Evolutionary conservation across 1,140 invertebrate species (phyloP).

Genomic region (Andrena cerasifolii): DNA sequence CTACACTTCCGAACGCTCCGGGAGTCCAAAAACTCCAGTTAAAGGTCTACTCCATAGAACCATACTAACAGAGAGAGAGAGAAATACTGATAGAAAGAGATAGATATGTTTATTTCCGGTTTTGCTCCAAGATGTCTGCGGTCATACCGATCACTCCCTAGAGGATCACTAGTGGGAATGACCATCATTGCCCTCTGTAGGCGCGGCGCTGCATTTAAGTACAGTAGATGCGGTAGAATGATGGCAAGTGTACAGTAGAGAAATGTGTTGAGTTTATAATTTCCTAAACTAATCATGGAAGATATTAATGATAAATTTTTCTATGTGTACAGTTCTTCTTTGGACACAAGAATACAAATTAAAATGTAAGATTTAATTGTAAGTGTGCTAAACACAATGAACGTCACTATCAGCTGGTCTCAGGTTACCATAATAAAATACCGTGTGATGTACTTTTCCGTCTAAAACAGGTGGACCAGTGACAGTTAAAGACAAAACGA

Average conservation of each 20-base stretch:
- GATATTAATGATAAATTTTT: slow-evolving; percentile 89
- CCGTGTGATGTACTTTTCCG: not conserved
- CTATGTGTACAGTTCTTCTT: slow-evolving; percentile 95
- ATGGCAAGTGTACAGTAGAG: slow-evolving; percentile 19
- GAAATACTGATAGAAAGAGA: too few relatives aligned
- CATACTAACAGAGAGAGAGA: too few relatives aligned
- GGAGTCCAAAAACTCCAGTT: too few relatives aligned
- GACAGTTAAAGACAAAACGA: slow-evolving; percentile 45
- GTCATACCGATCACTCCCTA: too few relatives aligned
- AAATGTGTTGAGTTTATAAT: slow-evolving; percentile 16
- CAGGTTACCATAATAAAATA: slow-evolving; percentile 48
- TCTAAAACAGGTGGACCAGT: slow-evolving; percentile 3
- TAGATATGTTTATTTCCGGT: too few relatives aligned
- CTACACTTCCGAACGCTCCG: too few relatives aligned
- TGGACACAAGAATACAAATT: slow-evolving; percentile 93
- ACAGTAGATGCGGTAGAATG: slow-evolving; percentile 6
- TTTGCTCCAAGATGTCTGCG: too few relatives aligned
- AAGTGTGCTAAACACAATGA: slow-evolving; percentile 31
- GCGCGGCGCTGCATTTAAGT: not conserved
- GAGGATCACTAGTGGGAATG: too few relatives aligned
- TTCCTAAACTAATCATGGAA: slow-evolving; percentile 81
- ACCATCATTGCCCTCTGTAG: too few relatives aligned
- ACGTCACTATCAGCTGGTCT: slow-evolving; percentile 47
- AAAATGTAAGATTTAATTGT: slow-evolving; percentile 91
- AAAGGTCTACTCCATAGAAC: too few relatives aligned